Percentiles rank a stretch among this genome's conserved stretches.
Evolutionary conservation across 2,113 vertebrate genomes (phyloP).

Genomic region (Pelusios castaneus): DNA sequence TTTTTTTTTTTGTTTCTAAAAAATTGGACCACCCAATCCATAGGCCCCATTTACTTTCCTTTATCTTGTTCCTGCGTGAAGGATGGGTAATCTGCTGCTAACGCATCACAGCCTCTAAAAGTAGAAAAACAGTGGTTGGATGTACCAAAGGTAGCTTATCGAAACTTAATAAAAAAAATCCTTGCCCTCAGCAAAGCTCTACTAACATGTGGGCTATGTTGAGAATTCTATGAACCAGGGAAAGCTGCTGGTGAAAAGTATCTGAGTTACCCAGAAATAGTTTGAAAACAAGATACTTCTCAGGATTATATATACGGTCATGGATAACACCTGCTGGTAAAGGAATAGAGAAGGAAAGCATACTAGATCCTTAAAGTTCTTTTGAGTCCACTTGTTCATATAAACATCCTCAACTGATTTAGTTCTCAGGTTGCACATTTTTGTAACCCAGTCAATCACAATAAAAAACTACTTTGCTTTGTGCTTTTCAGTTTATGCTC

Average conservation of each 20-base stretch:
- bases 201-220: not conserved
- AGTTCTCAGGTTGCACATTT: slow-evolving; percentile 20
- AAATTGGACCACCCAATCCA: not conserved
- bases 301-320: slow-evolving; percentile 2
- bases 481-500: slow-evolving; percentile 39
- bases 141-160: not conserved
- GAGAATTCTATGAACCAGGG: not conserved
- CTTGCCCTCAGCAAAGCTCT: not conserved
- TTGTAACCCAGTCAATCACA: slow-evolving; percentile 22
- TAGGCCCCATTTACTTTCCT: not conserved
- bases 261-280: not conserved
- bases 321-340: not conserved
- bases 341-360: not conserved
- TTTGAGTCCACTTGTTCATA: slow-evolving; percentile 13
- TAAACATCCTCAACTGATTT: slow-evolving; percentile 14
- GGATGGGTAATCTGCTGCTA: not conserved
- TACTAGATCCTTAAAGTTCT: not conserved
- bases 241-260: not conserved
- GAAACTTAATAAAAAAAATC: not conserved
- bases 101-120: not conserved
- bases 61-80: not conserved
- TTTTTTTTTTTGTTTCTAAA: not conserved
- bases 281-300: not conserved
- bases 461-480: slow-evolving; percentile 30
- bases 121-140: not conserved